A percentile compares a stretch with the other conserved stretches of the same genome.
These are phyloP conservation scores for Merodon equestris DNA, from an alignment of 2,888 invertebrate genomes.

Conservation along the genomic window DNA sequence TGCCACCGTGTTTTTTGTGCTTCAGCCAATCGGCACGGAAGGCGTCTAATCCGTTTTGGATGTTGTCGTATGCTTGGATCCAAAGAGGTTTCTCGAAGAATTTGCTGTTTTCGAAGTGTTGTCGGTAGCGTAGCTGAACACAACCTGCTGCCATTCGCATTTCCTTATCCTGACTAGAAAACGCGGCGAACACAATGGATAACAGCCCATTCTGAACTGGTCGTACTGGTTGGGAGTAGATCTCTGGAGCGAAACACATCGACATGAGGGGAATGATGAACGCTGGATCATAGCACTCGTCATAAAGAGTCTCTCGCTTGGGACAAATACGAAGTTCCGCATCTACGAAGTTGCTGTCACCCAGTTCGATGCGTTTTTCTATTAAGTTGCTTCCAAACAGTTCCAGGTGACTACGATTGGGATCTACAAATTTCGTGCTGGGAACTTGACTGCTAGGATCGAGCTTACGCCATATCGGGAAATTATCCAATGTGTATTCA, in stretches of 20 bases:
- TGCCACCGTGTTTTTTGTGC: slow-evolving; percentile 76
- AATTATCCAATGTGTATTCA: slow-evolving; percentile 84
- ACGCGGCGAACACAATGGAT: slow-evolving; percentile 84
- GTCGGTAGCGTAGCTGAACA: slow-evolving; percentile 86
- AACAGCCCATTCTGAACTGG: slow-evolving; percentile 86
- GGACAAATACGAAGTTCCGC: slow-evolving; percentile 74
- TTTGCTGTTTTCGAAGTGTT: slow-evolving; percentile 85
- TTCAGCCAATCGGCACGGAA: slow-evolving; percentile 75
- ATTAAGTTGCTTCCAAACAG: slow-evolving; percentile 73
- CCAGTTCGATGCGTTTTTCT: slow-evolving; percentile 74
- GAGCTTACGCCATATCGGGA: slow-evolving; percentile 83
- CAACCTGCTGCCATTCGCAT: slow-evolving; percentile 87
- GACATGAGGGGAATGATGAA: slow-evolving; percentile 89
- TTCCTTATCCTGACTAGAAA: slow-evolving; percentile 84
- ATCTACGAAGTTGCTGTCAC: slow-evolving; percentile 69
- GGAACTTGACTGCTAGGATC: slow-evolving; percentile 76
- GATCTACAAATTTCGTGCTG: slow-evolving; percentile 72
- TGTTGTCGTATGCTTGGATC: slow-evolving; percentile 77
- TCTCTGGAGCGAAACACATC: slow-evolving; percentile 86
- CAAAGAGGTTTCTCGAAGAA: slow-evolving; percentile 78
- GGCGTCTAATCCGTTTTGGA: slow-evolving; percentile 76
- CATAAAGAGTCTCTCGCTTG: slow-evolving; percentile 73
- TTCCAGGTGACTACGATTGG: slow-evolving; percentile 57
- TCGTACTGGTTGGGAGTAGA: slow-evolving; percentile 85
- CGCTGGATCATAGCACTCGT: slow-evolving; percentile 87